Evolutionary conservation across 1,140 invertebrate genomes (phyloP), one percentile per base, ranked within the genome.

Genomic region (Drosophila sp.): DNA sequence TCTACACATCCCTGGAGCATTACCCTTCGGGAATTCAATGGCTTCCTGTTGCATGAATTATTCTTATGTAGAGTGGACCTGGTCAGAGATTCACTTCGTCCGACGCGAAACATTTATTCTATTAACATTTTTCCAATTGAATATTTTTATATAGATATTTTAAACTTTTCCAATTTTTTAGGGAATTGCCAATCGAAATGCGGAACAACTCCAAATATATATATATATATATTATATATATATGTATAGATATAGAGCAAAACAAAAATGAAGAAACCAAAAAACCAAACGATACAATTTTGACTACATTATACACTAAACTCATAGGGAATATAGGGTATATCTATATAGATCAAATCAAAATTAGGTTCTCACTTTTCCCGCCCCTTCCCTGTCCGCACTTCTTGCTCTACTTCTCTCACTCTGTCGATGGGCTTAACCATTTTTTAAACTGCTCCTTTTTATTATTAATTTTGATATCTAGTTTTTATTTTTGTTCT

Each of bases 281-380:
- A 66, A 47, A 23, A 23, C 17, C 17, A 47, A 50, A 27, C 23
- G 44, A 50, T 50, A 50, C 17, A 65, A 60, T 30, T 65, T 57
- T 33, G 56, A 58, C 17, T 38, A 58, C 17, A 58, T 58, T 66
- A 41, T 54, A 68, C 35, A 68, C 33, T 25, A 50, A 50, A 65
- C 30, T 30, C 35, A 62, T 47, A 66, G 41, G 44, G 44, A 27
- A 50, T 72, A 71, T 61, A 66, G 32, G 57, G 58, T 50, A 70
- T 62, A 58, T 5, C 57, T 47, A 60, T 40, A 65, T 23, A 61
- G 25, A 41, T 50, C 44, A 50, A 50, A 50, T 50, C 25, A 50
- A 50, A 50, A 50, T 50, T 50, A 50, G 23, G 25, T 50, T 50
- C 44, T 47, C 23, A 47, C 7, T 47, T 47, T 6, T 23, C 44